Evolutionary conservation across 2,113 vertebrate genomes (phyloP), one percentile per base, ranked within the genome.

Genomic region (Agelaius tricolor): DNA sequence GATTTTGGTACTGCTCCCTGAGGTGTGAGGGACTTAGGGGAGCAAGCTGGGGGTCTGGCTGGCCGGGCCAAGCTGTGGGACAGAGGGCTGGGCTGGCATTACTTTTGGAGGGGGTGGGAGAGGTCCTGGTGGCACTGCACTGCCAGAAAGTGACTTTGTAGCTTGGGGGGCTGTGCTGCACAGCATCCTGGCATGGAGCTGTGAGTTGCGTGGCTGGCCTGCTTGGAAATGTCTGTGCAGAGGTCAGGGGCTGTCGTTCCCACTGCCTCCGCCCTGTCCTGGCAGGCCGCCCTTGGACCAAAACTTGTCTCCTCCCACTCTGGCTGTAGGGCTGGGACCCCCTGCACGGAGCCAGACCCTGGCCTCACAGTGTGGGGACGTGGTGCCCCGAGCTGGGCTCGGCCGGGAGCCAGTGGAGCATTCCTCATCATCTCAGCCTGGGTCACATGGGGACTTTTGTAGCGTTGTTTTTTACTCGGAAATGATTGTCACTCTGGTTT

Each of bases 401-500:
- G 3, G 69, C 65, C 0, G 0, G 72, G 82, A 87, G 79, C 59
- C 87, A 69, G 67, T 7, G 6, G 79, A 84, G 44, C 55, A 13
- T 77, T 93, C 91, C 95, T 92, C 77, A 89, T 96, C 94, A 97
- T 96, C 96, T 97, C 96, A 91, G 95, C 80, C 57, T 59, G 90
- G 93, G 93, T 83, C 93, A 86, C 79, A 75, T 4, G 0, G 51
- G 75, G 68, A 72, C 33, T 93, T 96, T 95, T 90, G 87, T 96
- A 91, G 83, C 6, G 0, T 95, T 74, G 83, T 85, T 96, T 97
- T 94, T 87, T 95, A 95, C 95, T 90, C 11, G 1, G 75, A 94
- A 89, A 90, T 69, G 28, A 86, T 91, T 83, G 79, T 93, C 90
- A 74, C 57, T 55, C 66, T 67, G 44, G 23, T 93, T 79, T 66